Evolutionary conservation across 1,140 invertebrate species (phyloP), one percentile per base, ranked within the genome.

Genomic region (Phocides pigmalion): DNA sequence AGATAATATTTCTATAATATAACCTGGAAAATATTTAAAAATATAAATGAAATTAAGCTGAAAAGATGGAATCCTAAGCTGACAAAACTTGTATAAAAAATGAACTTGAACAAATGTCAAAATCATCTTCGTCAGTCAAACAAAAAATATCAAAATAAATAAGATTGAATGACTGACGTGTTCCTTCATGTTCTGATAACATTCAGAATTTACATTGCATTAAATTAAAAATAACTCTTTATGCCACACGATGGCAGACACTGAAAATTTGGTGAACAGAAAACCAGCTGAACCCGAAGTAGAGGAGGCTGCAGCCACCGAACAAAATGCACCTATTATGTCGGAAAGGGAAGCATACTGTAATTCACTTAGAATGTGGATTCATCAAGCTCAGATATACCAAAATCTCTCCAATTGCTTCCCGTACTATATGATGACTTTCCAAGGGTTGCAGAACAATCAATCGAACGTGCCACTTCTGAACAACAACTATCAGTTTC

Each of bases 391-490:
- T 0, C 87, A 93, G 61, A 84, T 93, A 68, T 90, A 92, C 25
- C 93, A 93, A 64, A 93, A 92, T 51, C 67, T 93, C 4, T 92
- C 88, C 49, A 88, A 92, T 16, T 93, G 92, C 77, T 94, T 94
- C 68, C 93, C 93, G 4, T 94, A 93, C 68, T 94, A 93, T 65
- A 82, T 94, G 74, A 85, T 94, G 80, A 89, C 91, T n/a, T 92
- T 93, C 51, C 93, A 93, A 66, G 89, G 92, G 4, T 49, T 92
- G 20, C 87, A 91, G 51, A 92, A 86, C 72, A 85, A 81, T 51
- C 71, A 79, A 2, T 82, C 81, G 1, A 89, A 84, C 66, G 78
- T 81, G 19, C 82, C 87, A 0, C 70, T 91, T 39, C 68, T 92
- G 15, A 92, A 92, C 68, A 92, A 91, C 66, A 90, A 90, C 68